phyloP scores from a whole-genome alignment of 1,140 invertebrate species.

The Conopomorpha cramerella region DNA sequence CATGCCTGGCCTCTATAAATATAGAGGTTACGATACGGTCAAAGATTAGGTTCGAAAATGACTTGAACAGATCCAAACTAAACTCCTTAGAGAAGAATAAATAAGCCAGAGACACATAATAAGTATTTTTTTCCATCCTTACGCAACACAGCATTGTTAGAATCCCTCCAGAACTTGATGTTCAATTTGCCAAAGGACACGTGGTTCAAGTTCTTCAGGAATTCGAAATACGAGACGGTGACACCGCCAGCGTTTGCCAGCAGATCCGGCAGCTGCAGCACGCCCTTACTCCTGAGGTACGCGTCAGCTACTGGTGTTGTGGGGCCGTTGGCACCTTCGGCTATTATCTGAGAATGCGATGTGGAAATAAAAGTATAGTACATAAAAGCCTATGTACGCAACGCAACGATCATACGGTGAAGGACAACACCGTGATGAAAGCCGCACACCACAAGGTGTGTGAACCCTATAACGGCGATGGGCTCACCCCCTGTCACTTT shows the following conservation, averaged over 20 bases:
- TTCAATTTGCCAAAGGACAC: slow-evolving; percentile 82
- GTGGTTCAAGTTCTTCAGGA: slow-evolving; percentile 83
- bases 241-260: slow-evolving; percentile 86
- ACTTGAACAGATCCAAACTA: no score
- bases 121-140: slow-evolving; percentile 9
- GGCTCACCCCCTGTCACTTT: no score
- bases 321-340: slow-evolving; percentile 88
- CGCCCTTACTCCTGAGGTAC: slow-evolving; percentile 72
- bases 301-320: slow-evolving; percentile 82
- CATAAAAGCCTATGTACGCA: no score
- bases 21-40: no score
- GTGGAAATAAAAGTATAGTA: no score
- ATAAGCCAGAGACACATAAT: neutral
- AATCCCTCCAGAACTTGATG: slow-evolving; percentile 84
- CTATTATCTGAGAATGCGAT: slow-evolving; percentile 51
- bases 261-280: slow-evolving; percentile 85
- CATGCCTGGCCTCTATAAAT: no score
- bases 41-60: no score
- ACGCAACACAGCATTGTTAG: slow-evolving; percentile 62
- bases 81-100: no score
- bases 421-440: no score
- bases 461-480: no score
- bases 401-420: no score
- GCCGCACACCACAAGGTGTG: no score
- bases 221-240: slow-evolving; percentile 92